Evolutionary conservation across 1,140 invertebrate genomes (phyloP).

Genomic region (Drosophila malerkotliana): DNA sequence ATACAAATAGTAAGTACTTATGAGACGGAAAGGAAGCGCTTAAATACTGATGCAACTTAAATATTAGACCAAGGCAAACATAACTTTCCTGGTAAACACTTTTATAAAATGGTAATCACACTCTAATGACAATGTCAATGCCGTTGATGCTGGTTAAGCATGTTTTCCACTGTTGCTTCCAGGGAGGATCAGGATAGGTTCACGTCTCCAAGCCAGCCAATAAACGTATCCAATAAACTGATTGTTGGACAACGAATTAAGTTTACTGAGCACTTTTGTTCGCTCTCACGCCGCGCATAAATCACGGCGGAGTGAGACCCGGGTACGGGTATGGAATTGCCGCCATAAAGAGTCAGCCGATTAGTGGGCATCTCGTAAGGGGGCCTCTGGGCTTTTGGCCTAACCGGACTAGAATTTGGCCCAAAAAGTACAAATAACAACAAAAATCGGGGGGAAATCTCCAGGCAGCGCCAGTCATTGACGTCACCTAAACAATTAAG

Average conservation of each 20-base stretch:
- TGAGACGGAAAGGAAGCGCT: background rate
- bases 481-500: conserved; percentile 77
- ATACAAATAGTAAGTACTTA: background rate
- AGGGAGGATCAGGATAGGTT: conserved; percentile 11
- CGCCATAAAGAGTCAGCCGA: conserved; percentile 56
- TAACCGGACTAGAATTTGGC: conserved; percentile 4
- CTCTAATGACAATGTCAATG: conserved; percentile 23
- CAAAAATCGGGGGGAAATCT: conserved; percentile 6
- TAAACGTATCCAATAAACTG: conserved; percentile 62
- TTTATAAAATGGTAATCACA: conserved; percentile 19
- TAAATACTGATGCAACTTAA: background rate
- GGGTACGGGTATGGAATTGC: conserved; percentile 26
- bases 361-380: conserved; percentile 41
- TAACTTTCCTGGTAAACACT: conserved; percentile 20
- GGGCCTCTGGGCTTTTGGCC: conserved; percentile 53
- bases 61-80: conserved; percentile 25
- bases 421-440: conserved; percentile 7
- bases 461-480: conserved; percentile 48
- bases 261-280: conserved; percentile 29
- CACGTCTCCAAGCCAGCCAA: conserved; percentile 25
- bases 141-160: conserved; percentile 11
- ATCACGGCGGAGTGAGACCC: conserved; percentile 53
- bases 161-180: conserved; percentile 5
- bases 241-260: conserved; percentile 56
- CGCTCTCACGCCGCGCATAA: conserved; percentile 71